A percentile compares a stretch with the other conserved stretches of the same genome.
These are phyloP conservation scores for Lasiurus borealis DNA, from an alignment of 2,113 vertebrate species.

Conservation along the genomic window DNA sequence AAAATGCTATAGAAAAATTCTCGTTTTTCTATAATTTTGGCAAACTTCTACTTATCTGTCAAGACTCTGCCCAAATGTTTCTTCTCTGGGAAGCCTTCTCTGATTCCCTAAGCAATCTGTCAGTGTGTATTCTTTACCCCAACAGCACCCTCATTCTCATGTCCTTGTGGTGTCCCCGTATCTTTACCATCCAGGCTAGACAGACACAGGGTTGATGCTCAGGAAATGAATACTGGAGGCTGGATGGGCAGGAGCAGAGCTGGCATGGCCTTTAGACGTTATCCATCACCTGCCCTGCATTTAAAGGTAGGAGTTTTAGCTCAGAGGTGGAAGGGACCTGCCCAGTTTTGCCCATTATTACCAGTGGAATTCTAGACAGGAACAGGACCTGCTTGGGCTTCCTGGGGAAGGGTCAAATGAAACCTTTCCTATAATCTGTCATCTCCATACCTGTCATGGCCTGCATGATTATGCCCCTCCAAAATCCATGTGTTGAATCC, in stretches of 20 bases:
- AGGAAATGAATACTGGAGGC: not conserved
- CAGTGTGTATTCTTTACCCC: not conserved
- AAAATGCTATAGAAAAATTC: not conserved
- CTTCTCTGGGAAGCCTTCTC: not conserved
- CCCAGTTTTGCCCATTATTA: not conserved
- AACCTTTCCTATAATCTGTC: not conserved
- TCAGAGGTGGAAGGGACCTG: not conserved
- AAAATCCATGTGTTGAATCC: not conserved
- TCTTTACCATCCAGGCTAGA: not conserved
- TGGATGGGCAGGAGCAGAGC: not conserved
- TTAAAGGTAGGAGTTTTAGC: not conserved
- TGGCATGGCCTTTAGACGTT: not conserved
- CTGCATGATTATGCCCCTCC: not conserved
- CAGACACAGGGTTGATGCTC: not conserved
- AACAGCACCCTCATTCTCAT: not conserved
- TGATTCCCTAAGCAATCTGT: not conserved
- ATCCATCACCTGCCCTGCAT: too few species aligned
- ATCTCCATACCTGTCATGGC: not conserved
- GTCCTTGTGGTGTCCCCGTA: not conserved
- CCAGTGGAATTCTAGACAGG: not conserved
- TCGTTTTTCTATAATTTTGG: not conserved
- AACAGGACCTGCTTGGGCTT: not conserved
- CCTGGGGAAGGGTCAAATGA: not conserved
- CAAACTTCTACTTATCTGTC: constrained; percentile 16
- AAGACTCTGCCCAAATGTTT: not conserved